These are phyloP conservation scores for Lepidotrigona ventralis DNA, from an alignment of 1,140 invertebrate genomes.

Conservation along the genomic window DNA sequence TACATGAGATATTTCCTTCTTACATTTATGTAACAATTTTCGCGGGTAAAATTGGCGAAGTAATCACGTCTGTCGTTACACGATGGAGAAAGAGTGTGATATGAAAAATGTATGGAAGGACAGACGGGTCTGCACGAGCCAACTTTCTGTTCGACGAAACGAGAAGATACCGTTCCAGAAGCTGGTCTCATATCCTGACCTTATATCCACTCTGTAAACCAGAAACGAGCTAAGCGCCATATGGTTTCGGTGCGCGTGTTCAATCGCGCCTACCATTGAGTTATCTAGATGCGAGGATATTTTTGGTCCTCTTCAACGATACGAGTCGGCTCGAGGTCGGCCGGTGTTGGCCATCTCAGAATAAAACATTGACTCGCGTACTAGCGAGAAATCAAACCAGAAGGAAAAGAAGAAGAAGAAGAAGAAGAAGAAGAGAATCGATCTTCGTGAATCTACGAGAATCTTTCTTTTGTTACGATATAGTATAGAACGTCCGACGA, in stretches of 20 bases:
- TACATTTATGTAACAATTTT: neutral
- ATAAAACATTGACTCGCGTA: constrained; percentile 14
- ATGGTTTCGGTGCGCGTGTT: constrained; percentile 65
- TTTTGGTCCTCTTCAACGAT: constrained; percentile 52
- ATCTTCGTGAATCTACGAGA: neutral
- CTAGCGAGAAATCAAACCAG: neutral
- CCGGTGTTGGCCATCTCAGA: neutral
- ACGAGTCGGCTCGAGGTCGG: constrained; percentile 21
- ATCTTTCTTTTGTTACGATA: neutral
- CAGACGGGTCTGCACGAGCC: neutral
- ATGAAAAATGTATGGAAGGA: neutral
- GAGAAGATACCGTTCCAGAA: constrained; percentile 63
- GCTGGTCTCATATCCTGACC: constrained; percentile 69
- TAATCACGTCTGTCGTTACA: neutral
- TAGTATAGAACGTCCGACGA: neutral
- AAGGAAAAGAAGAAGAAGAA: neutral
- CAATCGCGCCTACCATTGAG: constrained; percentile 50
- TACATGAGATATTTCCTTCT: neutral
- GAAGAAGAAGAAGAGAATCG: too few species aligned
- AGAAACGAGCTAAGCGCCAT: constrained; percentile 68
- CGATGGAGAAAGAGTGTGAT: neutral
- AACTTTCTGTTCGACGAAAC: constrained; percentile 43
- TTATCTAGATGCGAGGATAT: constrained; percentile 58
- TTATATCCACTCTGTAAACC: constrained; percentile 78
- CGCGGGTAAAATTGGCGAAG: neutral